Base-by-base conservation (phyloP, 2,888 invertebrate species). In the Trichacis sp. region DNA sequence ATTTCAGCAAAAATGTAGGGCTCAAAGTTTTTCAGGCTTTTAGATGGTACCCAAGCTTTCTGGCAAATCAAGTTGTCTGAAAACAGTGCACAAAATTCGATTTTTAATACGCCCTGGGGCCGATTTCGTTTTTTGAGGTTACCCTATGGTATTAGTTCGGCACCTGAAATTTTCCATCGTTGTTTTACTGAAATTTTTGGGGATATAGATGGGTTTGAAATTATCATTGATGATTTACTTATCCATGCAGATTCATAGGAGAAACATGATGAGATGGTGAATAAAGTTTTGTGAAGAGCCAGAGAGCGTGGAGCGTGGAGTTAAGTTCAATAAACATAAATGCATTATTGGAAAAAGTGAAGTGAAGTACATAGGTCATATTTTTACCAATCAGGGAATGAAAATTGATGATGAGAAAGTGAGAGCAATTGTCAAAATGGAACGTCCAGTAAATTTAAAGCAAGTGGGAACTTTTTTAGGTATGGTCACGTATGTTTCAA, bases 41-140 rank as follows among this genome's bases (percentile, higher is more conserved):
- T 76, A 12, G 78, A 78, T 64, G 68, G 70, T 1, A 69, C 68
- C 3, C 38, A 57, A 19, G 73, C 67, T 2, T 74, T 77, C 67
- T 72, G 58, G 62, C 68, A 72, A 46, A 57, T 77, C 72, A 17
- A 70, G 73, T 2, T 60, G 55, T 48, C 48, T 76, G 36, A 48
- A 69, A 30, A 74, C 54, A 50, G 70, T 43, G 45, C 29, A 46
- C 50, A 72, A 18, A 52, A 72, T 5, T 69, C 71, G 17, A 74
- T 72, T 1, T 76, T 78, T 48, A 54, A 51, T n/a, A 77, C 76
- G 8, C 73, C 73, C 2, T 73, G 73, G 54, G 76, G 77, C 1
- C 54, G 76, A 51, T 80, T 73, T 53, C 67, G 61, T 50, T 78
- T 75, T 55, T 40, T 64, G 20, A 54, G 73, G 48, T 53, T 81